These are phyloP conservation scores for Chaetorhynchus papuensis DNA, from an alignment of 2,113 vertebrate species.

Conservation along the genomic window DNA sequence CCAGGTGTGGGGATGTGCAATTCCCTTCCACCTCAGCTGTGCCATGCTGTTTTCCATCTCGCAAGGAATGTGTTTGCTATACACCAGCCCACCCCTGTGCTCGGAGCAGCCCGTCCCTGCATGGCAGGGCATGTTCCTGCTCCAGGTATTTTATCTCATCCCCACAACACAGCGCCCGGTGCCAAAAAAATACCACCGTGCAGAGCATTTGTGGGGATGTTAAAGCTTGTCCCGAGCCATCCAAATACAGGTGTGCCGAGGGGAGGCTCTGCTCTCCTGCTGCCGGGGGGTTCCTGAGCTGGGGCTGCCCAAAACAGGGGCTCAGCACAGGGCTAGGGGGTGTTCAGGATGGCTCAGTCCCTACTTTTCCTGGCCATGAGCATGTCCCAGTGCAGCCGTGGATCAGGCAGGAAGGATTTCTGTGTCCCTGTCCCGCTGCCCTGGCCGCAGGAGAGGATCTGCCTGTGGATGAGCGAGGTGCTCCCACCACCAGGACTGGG, in stretches of 20 bases:
- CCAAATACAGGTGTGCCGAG: background rate
- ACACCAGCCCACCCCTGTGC: constrained; percentile 34
- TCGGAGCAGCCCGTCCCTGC: background rate
- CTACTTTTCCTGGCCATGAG: background rate
- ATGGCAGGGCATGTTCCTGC: constrained; percentile 40
- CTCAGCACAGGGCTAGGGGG: background rate
- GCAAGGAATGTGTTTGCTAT: constrained; percentile 31
- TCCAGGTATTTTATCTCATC: constrained; percentile 32
- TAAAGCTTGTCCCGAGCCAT: constrained; percentile 25
- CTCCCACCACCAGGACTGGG: background rate
- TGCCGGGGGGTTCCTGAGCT: fast-evolving
- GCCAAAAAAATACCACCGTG: constrained; percentile 45
- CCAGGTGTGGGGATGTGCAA: background rate
- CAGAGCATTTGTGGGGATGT: background rate
- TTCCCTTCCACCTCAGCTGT: background rate
- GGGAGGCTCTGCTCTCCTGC: background rate
- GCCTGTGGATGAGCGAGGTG: fast-evolving
- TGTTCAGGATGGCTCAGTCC: background rate
- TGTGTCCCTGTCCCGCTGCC: fast-evolving
- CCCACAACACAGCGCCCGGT: background rate
- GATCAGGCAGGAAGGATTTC: background rate
- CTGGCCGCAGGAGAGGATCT: background rate
- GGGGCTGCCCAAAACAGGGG: background rate
- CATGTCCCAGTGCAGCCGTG: background rate
- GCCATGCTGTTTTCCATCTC: background rate